Evolutionary conservation across 2,888 invertebrate genomes (phyloP), one percentile per base, ranked within the genome.

Genomic region (Sepiola atlantica): DNA sequence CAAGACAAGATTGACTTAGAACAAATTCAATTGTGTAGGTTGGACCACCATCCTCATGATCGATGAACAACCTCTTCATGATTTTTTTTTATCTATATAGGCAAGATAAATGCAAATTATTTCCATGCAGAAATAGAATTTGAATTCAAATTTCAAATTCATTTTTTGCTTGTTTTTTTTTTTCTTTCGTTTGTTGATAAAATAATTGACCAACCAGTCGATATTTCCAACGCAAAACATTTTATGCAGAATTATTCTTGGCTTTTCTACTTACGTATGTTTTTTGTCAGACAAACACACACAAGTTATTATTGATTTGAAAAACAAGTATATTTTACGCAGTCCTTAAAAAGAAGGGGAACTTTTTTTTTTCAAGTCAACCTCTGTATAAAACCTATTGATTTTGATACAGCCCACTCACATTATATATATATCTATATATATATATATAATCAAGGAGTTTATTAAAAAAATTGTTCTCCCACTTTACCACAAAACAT

Each of bases 291-390:
- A 4, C 77, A 77, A 77, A 77, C n/a, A 77, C 77, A 77, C 14
- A n/a, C n/a, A 77, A 77, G 77, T 32, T n/a, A 77, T n/a, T 77
- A 77, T 77, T 77, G 77, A 77, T 77, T 77, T 77, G 45, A 77
- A 32, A 77, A 77, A 77, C 77, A 77, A n/a, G n/a, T 77, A 77
- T 32, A 77, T 77, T 77, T 45, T 32, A 77, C 1, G 21, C 77
- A 77, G 77, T 77, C 77, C 77, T 77, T 16, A 32, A n/a, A 16
- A 16, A 77, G n/a, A n/a, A 32, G 14, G 3, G 14, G n/a, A 32
- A 32, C 4, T 45, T 45, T 45, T 45, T 45, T 45, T 45, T 45
- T 45, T 45, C 8, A 45, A 32, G 0, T 12, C 77, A 77, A 77
- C 32, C n/a, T 21, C 12, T 77, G 77, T 77, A n/a, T n/a, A n/a